These are phyloP conservation scores for Hesperia comma DNA, from an alignment of 2,888 invertebrate species.

Conservation along the genomic window DNA sequence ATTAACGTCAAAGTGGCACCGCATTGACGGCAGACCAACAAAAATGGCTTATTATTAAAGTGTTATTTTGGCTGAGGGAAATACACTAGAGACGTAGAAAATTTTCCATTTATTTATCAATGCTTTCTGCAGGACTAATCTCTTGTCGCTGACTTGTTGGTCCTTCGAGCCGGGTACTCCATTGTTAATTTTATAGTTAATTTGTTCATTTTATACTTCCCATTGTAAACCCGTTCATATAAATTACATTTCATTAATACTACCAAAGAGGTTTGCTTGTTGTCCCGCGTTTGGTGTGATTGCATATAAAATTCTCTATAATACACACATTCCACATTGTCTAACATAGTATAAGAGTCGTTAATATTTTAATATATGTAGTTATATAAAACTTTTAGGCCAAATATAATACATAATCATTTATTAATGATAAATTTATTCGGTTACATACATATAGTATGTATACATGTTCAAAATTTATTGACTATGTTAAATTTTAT, in stretches of 20 bases:
- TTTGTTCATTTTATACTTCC: neutral
- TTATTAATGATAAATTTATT: constrained; percentile 1
- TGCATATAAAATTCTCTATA: constrained; percentile 24
- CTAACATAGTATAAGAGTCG: constrained; percentile 19
- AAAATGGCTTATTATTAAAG: no score
- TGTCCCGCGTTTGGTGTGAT: constrained; percentile 30
- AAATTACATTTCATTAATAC: constrained; percentile 31
- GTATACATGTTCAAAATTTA: neutral
- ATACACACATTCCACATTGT: constrained; percentile 28
- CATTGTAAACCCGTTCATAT: neutral
- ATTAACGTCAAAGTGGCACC: no score
- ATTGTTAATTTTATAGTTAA: no score
- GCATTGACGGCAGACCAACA: no score
- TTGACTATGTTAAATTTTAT: constrained; percentile 21
- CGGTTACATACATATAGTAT: neutral
- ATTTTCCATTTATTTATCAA: no score
- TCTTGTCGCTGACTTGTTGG: no score
- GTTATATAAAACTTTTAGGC: constrained; percentile 11
- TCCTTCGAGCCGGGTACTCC: no score
- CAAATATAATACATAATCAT: constrained; percentile 20
- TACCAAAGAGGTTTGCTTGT: constrained; percentile 39
- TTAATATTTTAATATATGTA: constrained; percentile 25
- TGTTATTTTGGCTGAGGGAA: no score
- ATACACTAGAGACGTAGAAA: no score
- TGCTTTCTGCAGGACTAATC: no score